These are phyloP conservation scores for Trichogramma evanescens DNA, from an alignment of 2,888 invertebrate genomes.

Conservation along the genomic window DNA sequence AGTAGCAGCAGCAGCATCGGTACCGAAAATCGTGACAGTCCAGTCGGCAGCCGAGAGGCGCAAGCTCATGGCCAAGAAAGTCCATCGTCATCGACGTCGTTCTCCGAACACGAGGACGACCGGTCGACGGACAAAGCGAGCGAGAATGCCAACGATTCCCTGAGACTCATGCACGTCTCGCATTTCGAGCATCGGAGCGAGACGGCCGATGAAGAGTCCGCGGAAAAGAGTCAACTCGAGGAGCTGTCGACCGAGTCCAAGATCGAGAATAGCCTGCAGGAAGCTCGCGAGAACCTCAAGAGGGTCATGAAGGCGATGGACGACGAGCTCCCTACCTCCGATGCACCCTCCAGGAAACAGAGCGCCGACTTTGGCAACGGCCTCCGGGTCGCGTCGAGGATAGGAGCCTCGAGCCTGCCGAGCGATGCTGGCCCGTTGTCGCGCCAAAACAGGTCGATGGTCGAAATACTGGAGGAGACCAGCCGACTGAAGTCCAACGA, in stretches of 20 bases:
- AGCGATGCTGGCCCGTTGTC: neutral
- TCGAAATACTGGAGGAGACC: conserved; percentile 2
- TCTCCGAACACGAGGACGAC: conserved; percentile 10
- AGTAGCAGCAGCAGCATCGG: neutral
- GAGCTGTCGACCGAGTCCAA: conserved; percentile 6
- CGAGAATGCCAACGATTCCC: neutral
- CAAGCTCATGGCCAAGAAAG: neutral
- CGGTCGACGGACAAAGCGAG: neutral
- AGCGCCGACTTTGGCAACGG: too few species aligned
- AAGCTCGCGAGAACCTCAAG: conserved; percentile 6
- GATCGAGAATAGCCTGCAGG: conserved; percentile 7
- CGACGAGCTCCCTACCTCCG: neutral
- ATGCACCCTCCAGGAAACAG: neutral
- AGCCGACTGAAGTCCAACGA: neutral
- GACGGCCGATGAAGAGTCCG: neutral
- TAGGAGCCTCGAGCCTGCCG: neutral
- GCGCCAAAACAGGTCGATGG: neutral
- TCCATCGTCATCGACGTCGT: conserved; percentile 5
- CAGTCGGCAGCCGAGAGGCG: neutral
- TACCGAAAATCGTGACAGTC: neutral
- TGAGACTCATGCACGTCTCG: neutral
- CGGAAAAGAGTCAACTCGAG: too few species aligned
- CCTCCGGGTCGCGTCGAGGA: too few species aligned
- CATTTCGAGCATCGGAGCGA: neutral
- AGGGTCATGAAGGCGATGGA: conserved; percentile 6